Percentiles rank a stretch among this genome's conserved stretches.
Evolutionary conservation across 2,113 vertebrate species (phyloP).

Genomic region (Carettochelys insculpta): DNA sequence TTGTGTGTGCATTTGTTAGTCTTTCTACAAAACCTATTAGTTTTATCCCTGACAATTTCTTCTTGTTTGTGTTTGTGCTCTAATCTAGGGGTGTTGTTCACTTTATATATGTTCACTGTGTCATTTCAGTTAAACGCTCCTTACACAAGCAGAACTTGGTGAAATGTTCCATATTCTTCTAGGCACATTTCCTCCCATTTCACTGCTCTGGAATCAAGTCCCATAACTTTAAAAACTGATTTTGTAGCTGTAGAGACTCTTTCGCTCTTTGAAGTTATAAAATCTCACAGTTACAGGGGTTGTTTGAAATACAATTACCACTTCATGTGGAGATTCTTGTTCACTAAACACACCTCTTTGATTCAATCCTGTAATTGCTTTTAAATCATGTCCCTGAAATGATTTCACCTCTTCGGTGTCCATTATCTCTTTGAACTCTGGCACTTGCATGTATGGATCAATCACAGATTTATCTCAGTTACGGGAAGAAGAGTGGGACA

Average conservation of each 20-base stretch:
- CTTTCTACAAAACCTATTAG: neutral
- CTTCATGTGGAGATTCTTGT: neutral
- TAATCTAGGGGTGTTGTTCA: neutral
- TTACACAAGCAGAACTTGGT: neutral
- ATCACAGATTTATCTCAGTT: neutral
- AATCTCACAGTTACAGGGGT: neutral
- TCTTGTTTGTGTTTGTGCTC: neutral
- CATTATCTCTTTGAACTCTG: conserved; percentile 43
- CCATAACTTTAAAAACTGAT: neutral
- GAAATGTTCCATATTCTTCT: conserved; percentile 5
- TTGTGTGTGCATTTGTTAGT: neutral
- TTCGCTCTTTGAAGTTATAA: neutral
- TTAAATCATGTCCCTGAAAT: neutral
- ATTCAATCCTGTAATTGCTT: conserved; percentile 5
- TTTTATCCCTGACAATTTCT: neutral
- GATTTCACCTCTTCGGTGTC: neutral
- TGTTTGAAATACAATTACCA: conserved; percentile 16
- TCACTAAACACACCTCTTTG: neutral
- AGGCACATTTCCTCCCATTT: neutral
- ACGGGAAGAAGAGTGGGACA: neutral
- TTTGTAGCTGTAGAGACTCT: neutral
- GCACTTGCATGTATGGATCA: neutral
- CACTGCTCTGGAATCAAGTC: neutral
- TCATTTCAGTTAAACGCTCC: neutral
- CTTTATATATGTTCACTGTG: neutral